phyloP scores from a whole-genome alignment of 1,140 invertebrate species.

The Drosophila pandora region DNA sequence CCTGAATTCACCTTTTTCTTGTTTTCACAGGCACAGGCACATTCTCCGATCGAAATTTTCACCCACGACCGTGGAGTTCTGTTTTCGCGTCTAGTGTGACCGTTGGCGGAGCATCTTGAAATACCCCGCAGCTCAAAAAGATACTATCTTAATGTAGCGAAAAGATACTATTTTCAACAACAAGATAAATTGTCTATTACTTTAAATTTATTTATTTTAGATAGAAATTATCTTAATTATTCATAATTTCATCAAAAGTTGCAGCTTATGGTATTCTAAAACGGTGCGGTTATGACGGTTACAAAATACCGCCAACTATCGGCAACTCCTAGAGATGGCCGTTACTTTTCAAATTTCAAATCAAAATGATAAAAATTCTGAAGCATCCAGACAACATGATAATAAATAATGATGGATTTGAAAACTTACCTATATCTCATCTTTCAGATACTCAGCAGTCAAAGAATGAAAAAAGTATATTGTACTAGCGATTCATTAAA shows the following conservation, averaged over 20 bases:
- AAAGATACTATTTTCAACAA: background rate
- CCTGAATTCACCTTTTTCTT: constrained; percentile 4
- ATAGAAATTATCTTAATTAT: background rate
- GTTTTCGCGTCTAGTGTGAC: background rate
- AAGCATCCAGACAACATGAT: no score
- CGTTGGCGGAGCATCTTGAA: background rate
- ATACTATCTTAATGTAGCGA: background rate
- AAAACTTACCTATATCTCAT: background rate
- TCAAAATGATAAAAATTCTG: no score
- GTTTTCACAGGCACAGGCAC: background rate
- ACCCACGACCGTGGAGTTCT: constrained; percentile 3
- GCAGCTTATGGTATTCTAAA: background rate
- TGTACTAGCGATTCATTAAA: constrained; percentile 58
- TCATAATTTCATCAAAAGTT: background rate
- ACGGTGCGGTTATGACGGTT: no score
- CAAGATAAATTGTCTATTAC: background rate
- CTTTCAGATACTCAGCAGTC: no score
- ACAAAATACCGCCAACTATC: background rate
- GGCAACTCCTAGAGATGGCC: background rate
- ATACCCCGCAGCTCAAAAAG: background rate
- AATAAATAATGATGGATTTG: no score
- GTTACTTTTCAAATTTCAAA: background rate
- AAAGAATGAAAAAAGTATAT: constrained; percentile 4
- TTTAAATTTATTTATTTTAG: background rate
- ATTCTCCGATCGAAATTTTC: constrained; percentile 4